Evolutionary conservation across 2,888 invertebrate genomes (phyloP).

Genomic region (Hyposoter dolosus): DNA sequence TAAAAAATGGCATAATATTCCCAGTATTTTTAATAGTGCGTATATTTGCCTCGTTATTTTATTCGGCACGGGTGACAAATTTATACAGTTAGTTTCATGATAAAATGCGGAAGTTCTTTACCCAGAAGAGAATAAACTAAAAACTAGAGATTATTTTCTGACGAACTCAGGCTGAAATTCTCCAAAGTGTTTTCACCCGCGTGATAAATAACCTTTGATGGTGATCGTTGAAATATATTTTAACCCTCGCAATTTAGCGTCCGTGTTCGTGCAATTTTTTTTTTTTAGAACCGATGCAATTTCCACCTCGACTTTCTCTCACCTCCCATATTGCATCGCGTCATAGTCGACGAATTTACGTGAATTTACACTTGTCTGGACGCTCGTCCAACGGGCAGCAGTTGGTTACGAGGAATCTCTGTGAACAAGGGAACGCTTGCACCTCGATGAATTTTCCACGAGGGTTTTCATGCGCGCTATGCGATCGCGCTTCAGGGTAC

Average conservation of each 20-base stretch:
- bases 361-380: conserved; percentile 74
- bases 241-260: background rate
- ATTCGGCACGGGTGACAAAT: too few species aligned
- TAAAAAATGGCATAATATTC: too few species aligned
- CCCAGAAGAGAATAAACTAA: background rate
- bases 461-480: conserved; percentile 55
- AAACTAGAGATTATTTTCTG: background rate
- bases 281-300: conserved; percentile 67
- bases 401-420: conserved; percentile 22
- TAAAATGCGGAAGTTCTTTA: background rate
- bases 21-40: too few species aligned
- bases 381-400: conserved; percentile 39
- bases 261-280: conserved; percentile 10
- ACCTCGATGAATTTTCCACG: conserved; percentile 45
- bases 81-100: too few species aligned
- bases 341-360: conserved; percentile 73
- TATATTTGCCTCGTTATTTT: too few species aligned
- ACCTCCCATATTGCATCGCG: background rate
- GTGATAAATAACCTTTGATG: conserved; percentile 6
- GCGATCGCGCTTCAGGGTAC: conserved; percentile 2
- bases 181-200: background rate
- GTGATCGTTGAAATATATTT: background rate
- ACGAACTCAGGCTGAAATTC: background rate
- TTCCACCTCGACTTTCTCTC: conserved; percentile 64
- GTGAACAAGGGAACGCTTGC: conserved; percentile 44